These are phyloP conservation scores for Chloropsis cyanopogon DNA, from an alignment of 2,113 vertebrate genomes.

Conservation along the genomic window DNA sequence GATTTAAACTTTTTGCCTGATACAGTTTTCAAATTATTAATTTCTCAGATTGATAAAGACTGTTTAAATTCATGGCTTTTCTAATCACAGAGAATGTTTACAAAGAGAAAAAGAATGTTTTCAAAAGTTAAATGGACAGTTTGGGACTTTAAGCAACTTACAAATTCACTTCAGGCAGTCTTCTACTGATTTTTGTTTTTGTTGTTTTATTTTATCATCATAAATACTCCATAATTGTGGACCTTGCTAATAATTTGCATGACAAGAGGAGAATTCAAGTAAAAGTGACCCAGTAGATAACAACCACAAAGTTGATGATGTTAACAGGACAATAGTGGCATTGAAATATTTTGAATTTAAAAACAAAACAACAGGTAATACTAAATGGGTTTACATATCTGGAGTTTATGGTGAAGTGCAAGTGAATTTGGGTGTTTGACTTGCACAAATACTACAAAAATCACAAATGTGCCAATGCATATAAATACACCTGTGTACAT, in stretches of 20 bases:
- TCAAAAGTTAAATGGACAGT: conserved; percentile 63
- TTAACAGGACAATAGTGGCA: neutral
- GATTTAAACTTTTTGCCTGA: conserved; percentile 51
- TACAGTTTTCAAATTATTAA: conserved; percentile 66
- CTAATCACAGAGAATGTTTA: conserved; percentile 55
- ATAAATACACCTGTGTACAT: neutral
- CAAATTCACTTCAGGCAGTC: conserved; percentile 44
- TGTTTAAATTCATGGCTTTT: conserved; percentile 72
- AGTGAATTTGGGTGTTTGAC: neutral
- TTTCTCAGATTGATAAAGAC: conserved; percentile 61
- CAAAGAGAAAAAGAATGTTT: conserved; percentile 54
- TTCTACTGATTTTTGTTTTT: conserved; percentile 42
- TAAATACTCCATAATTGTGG: conserved; percentile 42
- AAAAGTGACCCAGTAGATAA: conserved; percentile 22
- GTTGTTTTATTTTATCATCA: conserved; percentile 63
- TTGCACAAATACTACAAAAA: neutral
- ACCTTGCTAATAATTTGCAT: conserved; percentile 37
- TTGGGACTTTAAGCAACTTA: conserved; percentile 60
- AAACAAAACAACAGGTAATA: neutral
- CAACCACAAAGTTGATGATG: neutral
- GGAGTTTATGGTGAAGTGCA: neutral
- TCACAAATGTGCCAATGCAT: neutral
- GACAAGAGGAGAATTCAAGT: conserved; percentile 41
- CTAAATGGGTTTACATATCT: neutral
- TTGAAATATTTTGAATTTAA: neutral